These are phyloP conservation scores for Plutella xylostella DNA, from an alignment of 2,888 invertebrate genomes.

Conservation along the genomic window DNA sequence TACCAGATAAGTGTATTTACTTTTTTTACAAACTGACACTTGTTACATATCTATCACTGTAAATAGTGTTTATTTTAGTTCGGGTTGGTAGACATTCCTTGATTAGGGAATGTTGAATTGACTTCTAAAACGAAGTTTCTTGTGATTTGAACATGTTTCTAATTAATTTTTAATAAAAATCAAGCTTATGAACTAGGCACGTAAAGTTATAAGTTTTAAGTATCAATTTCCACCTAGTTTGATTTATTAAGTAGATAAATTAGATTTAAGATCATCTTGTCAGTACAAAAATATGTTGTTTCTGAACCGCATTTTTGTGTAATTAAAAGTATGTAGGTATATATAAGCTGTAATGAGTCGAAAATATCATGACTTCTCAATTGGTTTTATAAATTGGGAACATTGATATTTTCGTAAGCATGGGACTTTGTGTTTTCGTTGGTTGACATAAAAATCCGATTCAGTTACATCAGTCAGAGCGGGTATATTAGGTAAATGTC, in stretches of 20 bases:
- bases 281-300: constrained; percentile 26
- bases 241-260: neutral
- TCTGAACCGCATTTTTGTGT: constrained; percentile 33
- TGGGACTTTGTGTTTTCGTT: constrained; percentile 14
- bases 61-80: constrained; percentile 30
- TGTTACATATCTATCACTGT: constrained; percentile 64
- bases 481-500: constrained; percentile 48
- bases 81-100: neutral
- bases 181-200: neutral
- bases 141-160: constrained; percentile 1
- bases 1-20: constrained; percentile 56
- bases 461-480: constrained; percentile 42
- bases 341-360: no score
- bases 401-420: no score
- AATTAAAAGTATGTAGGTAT: no score
- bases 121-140: neutral
- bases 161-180: neutral
- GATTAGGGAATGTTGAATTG: neutral
- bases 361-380: no score
- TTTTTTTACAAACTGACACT: constrained; percentile 42
- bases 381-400: no score
- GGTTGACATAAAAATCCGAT: constrained; percentile 28
- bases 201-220: neutral
- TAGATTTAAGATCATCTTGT: constrained; percentile 13
- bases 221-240: constrained; percentile 9